phyloP scores from a whole-genome alignment of 2,113 vertebrate species.

The Rhinolophus sinicus region DNA sequence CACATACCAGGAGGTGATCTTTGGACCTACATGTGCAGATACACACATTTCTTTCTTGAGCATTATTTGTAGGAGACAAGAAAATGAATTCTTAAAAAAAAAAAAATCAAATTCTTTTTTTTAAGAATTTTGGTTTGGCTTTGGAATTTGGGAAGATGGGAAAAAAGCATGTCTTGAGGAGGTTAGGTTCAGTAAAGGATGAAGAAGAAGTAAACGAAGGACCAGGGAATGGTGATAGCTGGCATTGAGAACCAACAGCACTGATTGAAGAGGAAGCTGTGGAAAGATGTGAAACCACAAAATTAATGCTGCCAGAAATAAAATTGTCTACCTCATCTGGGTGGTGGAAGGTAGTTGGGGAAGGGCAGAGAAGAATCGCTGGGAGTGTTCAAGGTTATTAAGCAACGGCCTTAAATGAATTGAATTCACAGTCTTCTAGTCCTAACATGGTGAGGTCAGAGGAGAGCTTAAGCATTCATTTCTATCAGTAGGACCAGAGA shows the following conservation, averaged over 20 bases:
- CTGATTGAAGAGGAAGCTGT: neutral
- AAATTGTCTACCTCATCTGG: neutral
- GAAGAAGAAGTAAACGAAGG: neutral
- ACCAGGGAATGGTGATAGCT: neutral
- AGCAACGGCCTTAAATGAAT: neutral
- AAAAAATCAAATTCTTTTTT: too few relatives aligned
- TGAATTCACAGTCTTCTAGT: neutral
- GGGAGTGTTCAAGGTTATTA: neutral
- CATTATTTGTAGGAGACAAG: neutral
- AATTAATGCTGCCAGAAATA: neutral
- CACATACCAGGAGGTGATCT: neutral
- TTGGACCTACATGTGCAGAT: neutral
- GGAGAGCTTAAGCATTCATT: neutral
- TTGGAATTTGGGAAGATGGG: neutral
- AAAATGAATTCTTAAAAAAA: neutral
- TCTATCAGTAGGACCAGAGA: neutral
- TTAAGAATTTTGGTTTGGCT: neutral
- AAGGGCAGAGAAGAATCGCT: neutral
- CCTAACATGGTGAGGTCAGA: neutral
- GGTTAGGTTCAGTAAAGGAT: neutral
- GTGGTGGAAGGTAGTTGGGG: neutral
- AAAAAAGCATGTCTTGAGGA: neutral
- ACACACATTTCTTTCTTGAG: constrained; percentile 32
- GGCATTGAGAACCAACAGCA: neutral
- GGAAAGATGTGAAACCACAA: neutral